Percentiles rank a stretch among this genome's conserved stretches.
These are phyloP conservation scores for Onychorhynchus coronatus DNA, from an alignment of 2,113 vertebrate species.

Conservation along the genomic window DNA sequence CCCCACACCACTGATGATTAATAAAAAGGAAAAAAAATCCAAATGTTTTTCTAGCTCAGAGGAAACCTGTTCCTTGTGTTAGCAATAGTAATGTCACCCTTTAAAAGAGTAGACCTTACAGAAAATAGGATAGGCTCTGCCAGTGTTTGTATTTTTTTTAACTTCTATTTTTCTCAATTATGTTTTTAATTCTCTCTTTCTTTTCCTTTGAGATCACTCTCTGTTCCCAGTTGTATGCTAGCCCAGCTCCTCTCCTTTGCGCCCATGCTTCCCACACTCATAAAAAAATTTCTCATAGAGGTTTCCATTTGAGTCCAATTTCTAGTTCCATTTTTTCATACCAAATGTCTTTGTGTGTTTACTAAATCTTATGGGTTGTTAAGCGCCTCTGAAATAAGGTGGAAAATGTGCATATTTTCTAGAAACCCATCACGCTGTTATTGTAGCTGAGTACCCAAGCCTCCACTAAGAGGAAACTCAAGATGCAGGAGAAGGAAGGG, in stretches of 20 bases:
- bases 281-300: constrained; percentile 24
- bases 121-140: background rate
- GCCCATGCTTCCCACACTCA: background rate
- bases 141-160: background rate
- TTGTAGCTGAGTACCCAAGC: background rate
- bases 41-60: constrained; percentile 45
- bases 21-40: constrained; percentile 20
- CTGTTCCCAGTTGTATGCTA: background rate
- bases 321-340: background rate
- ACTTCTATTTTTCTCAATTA: background rate
- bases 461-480: constrained; percentile 4
- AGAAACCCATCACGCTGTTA: background rate
- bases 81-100: constrained; percentile 6
- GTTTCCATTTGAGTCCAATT: background rate
- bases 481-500: background rate
- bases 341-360: background rate
- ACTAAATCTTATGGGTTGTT: background rate
- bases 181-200: constrained; percentile 22
- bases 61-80: constrained; percentile 16
- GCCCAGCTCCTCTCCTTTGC: background rate
- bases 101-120: background rate
- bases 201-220: background rate
- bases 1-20: constrained; percentile 1
- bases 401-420: background rate
- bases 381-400: background rate